Evolutionary conservation across 2,797 vertebrate genomes (phyloP).

Genomic region (Carapus acus): DNA sequence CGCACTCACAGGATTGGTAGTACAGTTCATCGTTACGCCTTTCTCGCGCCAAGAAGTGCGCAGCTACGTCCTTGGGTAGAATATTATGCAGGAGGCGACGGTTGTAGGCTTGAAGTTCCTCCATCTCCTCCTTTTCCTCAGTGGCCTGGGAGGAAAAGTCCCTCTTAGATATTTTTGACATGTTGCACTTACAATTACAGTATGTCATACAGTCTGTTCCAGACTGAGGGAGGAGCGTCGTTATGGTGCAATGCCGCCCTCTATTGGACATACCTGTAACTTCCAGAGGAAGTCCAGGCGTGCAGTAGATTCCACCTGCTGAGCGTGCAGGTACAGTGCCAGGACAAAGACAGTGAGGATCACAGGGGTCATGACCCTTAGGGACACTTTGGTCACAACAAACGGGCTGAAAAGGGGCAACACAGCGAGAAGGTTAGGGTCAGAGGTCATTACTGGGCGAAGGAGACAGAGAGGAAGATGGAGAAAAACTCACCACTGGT

Average conservation of each 20-base stretch:
- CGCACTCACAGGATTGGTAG: slow-evolving; percentile 94
- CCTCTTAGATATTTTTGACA: not conserved
- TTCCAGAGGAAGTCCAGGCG: slow-evolving; percentile 98
- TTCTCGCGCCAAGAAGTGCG: slow-evolving; percentile 88
- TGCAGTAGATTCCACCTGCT: slow-evolving; percentile 95
- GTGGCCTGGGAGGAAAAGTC: slow-evolving; percentile 75
- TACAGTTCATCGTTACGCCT: slow-evolving; percentile 90
- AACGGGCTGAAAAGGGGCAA: slow-evolving; percentile 64
- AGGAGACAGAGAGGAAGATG: not conserved
- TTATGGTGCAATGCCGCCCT: slow-evolving; percentile 7
- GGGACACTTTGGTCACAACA: slow-evolving; percentile 82
- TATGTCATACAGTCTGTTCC: too few relatives aligned
- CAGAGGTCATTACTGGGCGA: not conserved
- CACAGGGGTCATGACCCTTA: slow-evolving; percentile 88
- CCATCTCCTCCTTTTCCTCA: slow-evolving; percentile 96
- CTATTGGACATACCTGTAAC: slow-evolving; percentile 78
- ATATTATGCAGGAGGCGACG: slow-evolving; percentile 92
- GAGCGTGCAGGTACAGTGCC: slow-evolving; percentile 91
- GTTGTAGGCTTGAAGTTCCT: slow-evolving; percentile 94
- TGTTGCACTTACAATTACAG: too few relatives aligned
- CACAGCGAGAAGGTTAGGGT: not conserved
- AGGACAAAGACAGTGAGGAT: slow-evolving; percentile 90
- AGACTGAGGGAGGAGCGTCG: too few relatives aligned
- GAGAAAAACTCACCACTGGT: slow-evolving; percentile 69
- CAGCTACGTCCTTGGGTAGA: slow-evolving; percentile 91